Evolutionary conservation across 1,140 invertebrate species (phyloP).

Genomic region (Aporrectodea caliginosa): DNA sequence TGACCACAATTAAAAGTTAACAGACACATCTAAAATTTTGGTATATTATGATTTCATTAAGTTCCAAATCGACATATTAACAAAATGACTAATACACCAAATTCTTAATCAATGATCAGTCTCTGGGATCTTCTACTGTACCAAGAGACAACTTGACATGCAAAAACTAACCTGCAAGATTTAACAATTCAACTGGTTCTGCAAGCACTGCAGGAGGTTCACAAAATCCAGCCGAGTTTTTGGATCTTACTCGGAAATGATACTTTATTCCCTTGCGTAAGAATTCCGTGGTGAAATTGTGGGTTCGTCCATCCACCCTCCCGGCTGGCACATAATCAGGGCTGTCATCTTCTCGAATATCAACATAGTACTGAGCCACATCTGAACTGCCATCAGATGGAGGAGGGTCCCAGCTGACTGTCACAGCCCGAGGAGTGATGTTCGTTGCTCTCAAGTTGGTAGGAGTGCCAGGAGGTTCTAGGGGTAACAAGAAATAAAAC

Average conservation of each 20-base stretch:
- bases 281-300: slow-evolving; percentile 63
- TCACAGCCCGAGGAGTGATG: slow-evolving; percentile 85
- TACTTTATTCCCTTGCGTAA: slow-evolving; percentile 90
- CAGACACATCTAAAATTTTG: too few relatives aligned
- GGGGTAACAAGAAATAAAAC: neutral
- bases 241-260: slow-evolving; percentile 84
- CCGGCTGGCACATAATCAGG: slow-evolving; percentile 9
- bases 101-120: too few relatives aligned
- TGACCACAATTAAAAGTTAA: too few relatives aligned
- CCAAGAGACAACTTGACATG: too few relatives aligned
- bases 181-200: slow-evolving; percentile 6
- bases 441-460: slow-evolving; percentile 80
- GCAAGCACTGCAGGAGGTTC: slow-evolving; percentile 60
- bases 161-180: neutral
- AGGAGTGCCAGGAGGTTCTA: slow-evolving; percentile 71
- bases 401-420: slow-evolving; percentile 72
- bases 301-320: slow-evolving; percentile 13
- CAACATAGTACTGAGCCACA: slow-evolving; percentile 77
- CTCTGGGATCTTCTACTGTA: too few relatives aligned
- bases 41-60: too few relatives aligned
- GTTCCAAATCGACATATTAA: too few relatives aligned
- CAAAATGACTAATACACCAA: too few relatives aligned
- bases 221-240: slow-evolving; percentile 87
- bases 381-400: slow-evolving; percentile 77
- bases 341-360: slow-evolving; percentile 77